A percentile compares a stretch with the other conserved stretches of the same genome.
These are phyloP conservation scores for Drosophila kanapiae DNA, from an alignment of 1,140 invertebrate species.

Conservation along the genomic window DNA sequence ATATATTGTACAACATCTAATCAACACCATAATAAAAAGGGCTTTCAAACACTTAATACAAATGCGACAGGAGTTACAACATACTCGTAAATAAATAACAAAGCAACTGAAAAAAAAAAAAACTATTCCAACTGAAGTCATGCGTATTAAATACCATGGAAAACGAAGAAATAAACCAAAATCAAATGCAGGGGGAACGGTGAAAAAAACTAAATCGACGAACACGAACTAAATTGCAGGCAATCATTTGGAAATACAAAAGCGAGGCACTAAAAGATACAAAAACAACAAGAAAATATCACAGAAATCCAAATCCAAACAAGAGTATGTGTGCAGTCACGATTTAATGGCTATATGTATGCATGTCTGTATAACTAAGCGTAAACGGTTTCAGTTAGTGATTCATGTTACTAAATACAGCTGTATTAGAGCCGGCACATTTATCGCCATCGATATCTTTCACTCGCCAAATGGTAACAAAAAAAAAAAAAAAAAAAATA, in stretches of 20 bases:
- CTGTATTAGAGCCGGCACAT: slow-evolving; percentile 42
- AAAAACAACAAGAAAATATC: slow-evolving; percentile 8
- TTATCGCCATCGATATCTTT: slow-evolving; percentile 55
- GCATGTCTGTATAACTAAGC: slow-evolving; percentile 33
- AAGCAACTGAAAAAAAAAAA: slow-evolving; percentile 8
- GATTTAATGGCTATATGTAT: slow-evolving; percentile 36
- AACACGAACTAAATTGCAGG: slow-evolving; percentile 79
- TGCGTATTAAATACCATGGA: slow-evolving; percentile 74
- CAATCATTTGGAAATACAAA: slow-evolving; percentile 77
- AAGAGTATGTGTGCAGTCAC: slow-evolving; percentile 30
- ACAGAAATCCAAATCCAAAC: slow-evolving; percentile 10
- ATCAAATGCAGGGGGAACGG: slow-evolving; percentile 25
- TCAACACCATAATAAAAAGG: slow-evolving; percentile 34
- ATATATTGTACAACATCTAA: slow-evolving; percentile 10
- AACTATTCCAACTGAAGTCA: slow-evolving; percentile 58
- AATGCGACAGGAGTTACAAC: slow-evolving; percentile 67
- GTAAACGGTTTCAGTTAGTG: slow-evolving; percentile 56
- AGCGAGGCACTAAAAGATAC: slow-evolving; percentile 22
- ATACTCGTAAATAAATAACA: slow-evolving; percentile 61
- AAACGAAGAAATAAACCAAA: slow-evolving; percentile 38
- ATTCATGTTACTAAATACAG: slow-evolving; percentile 55
- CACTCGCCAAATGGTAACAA: slow-evolving; percentile 25
- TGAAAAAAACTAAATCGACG: slow-evolving; percentile 66
- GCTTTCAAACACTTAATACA: slow-evolving; percentile 25
- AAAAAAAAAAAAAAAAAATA: slow-evolving; percentile 25